Base-by-base conservation (phyloP, 1,140 invertebrate species). In the Neodiprion lecontei region DNA sequence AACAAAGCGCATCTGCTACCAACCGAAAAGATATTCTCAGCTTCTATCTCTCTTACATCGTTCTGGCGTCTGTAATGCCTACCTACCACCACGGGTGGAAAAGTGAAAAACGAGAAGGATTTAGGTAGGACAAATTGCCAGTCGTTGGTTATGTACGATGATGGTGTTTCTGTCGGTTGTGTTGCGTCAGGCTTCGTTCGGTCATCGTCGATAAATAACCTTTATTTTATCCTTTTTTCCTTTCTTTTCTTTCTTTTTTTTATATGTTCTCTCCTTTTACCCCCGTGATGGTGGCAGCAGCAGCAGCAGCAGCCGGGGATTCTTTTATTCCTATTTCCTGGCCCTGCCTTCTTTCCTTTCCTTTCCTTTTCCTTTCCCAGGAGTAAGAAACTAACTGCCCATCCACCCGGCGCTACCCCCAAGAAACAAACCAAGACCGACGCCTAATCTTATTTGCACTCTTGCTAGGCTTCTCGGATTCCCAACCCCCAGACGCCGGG, bases 381-480 rank as follows among this genome's bases (percentile, higher is more conserved):
- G 53, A 17, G 11, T 17, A 40, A 17, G 11, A 17, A 61, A 17
- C 53, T 17, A 61, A 17, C 53, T 17, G 11, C n/a, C 53, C 53
- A 17, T 61, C 53, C 53, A 9, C 53, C n/a, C 53, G 5, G 5
- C 53, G 11, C 53, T 12, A 61, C 53, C 53, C 11, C 11, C 53
- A 4, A 12, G 53, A 74, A 67, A 66, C 68, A 67, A 69, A 23
- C 48, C 67, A 47, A 17, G 21, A 48, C 65, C 40, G 72, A 69
- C 72, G 67, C 67, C 72, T 81, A 81, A 80, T 81, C 80, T 80
- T 79, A 80, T 81, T 81, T 81, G 79, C 79, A 79, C 79, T 80
- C 75, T 81, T 81, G 76, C 74, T 69, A 67, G 74, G 79, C 76
- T 81, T 81, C 80, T 47, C 69, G 73, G 70, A 40, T 71, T 71